Conservation (phyloP, 2,888 invertebrate genomes). For the Synergus umbraculus region DNA sequence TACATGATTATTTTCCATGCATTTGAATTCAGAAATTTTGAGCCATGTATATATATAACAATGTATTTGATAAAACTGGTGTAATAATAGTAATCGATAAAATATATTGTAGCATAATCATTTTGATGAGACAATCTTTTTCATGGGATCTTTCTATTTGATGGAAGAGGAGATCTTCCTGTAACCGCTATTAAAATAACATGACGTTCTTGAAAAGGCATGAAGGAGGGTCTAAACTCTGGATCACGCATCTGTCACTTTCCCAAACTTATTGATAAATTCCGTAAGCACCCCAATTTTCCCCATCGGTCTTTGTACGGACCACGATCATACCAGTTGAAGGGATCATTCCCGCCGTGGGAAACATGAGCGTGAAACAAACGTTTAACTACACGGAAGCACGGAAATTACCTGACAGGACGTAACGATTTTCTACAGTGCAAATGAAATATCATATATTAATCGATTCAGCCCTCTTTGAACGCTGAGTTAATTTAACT, state of each 20-base stretch:
- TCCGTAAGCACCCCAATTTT: conserved; percentile 20
- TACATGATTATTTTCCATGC: too few species aligned
- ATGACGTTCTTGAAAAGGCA: neutral
- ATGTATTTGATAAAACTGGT: too few species aligned
- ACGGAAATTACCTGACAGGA: conserved; percentile 4
- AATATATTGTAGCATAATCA: neutral
- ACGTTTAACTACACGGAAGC: conserved; percentile 33
- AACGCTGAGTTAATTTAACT: neutral
- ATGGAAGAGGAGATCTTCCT: neutral
- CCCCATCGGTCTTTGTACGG: conserved; percentile 34
- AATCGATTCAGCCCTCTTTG: neutral
- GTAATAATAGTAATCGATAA: neutral
- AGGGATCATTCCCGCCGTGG: conserved; percentile 42
- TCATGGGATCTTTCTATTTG: neutral
- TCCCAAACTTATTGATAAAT: conserved; percentile 46
- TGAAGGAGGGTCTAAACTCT: neutral
- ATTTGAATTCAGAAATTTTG: too few species aligned
- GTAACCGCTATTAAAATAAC: conserved; percentile 27
- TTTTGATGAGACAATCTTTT: neutral
- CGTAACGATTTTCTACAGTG: neutral
- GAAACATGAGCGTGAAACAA: conserved; percentile 42
- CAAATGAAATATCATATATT: neutral
- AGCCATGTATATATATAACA: too few species aligned
- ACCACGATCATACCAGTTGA: conserved; percentile 31
- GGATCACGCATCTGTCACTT: conserved; percentile 44